Conservation (phyloP, 2,113 vertebrate genomes). For the Chloropsis hardwickii region DNA sequence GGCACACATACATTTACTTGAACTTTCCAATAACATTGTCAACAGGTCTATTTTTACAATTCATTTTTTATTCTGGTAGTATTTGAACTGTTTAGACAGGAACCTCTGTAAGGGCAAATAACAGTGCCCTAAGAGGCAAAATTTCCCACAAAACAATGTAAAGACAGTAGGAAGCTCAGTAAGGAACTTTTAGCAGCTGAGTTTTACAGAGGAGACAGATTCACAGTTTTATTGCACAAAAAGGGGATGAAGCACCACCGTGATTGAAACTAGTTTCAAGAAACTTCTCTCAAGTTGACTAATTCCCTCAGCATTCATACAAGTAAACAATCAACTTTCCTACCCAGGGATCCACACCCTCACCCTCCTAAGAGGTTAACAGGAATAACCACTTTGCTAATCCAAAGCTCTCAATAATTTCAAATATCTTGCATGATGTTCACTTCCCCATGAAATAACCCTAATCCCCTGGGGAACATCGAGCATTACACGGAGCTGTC, state of each 20-base stretch:
- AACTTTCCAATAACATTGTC: background rate
- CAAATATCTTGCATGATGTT: background rate
- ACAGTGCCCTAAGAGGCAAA: background rate
- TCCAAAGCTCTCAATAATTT: background rate
- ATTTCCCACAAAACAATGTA: background rate
- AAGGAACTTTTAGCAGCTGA: background rate
- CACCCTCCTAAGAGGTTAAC: background rate
- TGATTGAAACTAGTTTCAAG: background rate
- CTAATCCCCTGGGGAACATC: background rate
- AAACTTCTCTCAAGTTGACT: background rate
- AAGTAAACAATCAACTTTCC: background rate
- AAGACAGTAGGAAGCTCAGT: background rate
- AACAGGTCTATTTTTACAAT: background rate
- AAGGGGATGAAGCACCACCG: background rate
- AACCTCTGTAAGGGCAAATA: background rate
- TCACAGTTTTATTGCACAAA: background rate
- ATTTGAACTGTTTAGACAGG: background rate
- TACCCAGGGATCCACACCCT: background rate
- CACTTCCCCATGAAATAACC: background rate
- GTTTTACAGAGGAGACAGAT: background rate
- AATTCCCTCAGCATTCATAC: background rate
- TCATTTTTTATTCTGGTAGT: background rate
- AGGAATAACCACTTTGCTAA: background rate
- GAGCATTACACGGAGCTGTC: background rate
- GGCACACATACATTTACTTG: background rate